Conservation (phyloP, 2,888 invertebrate genomes). For the Conchocele bisecta region DNA sequence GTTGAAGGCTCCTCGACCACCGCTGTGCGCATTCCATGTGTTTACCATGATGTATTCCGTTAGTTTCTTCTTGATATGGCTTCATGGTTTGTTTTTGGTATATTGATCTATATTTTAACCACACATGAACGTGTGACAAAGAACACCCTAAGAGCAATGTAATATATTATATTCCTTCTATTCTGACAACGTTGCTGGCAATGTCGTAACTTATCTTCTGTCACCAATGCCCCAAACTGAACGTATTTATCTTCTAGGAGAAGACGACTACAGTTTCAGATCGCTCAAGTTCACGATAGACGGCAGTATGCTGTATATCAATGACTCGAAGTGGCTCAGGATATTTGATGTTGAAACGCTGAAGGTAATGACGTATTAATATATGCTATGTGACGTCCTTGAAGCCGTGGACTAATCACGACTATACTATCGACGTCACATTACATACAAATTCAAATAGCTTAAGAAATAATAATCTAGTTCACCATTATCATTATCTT, state of each 20-base stretch:
- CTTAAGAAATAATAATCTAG: too few species aligned
- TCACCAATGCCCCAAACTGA: background rate
- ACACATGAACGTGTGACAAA: too few species aligned
- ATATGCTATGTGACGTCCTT: background rate
- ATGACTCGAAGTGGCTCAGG: background rate
- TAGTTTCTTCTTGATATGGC: too few species aligned
- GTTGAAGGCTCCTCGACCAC: too few species aligned
- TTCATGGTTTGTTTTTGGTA: background rate
- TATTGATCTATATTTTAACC: too few species aligned
- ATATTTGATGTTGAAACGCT: slow-evolving; percentile 28
- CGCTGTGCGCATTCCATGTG: background rate
- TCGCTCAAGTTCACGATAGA: slow-evolving; percentile 34
- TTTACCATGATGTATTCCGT: too few species aligned
- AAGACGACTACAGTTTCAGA: slow-evolving; percentile 17
- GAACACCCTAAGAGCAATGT: too few species aligned
- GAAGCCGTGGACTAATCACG: too few species aligned
- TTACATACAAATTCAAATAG: too few species aligned
- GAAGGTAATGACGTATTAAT: slow-evolving; percentile 16
- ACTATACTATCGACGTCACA: too few species aligned
- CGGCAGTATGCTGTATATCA: slow-evolving; percentile 21
- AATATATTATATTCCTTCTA: too few species aligned
- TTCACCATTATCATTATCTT: too few species aligned
- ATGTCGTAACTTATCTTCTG: background rate
- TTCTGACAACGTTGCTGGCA: background rate
- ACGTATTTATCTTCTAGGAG: slow-evolving; percentile 15